A percentile compares a stretch with the other conserved stretches of the same genome.
Conservation (phyloP, 2,113 vertebrate genomes). For the Charadrius vociferus region DNA sequence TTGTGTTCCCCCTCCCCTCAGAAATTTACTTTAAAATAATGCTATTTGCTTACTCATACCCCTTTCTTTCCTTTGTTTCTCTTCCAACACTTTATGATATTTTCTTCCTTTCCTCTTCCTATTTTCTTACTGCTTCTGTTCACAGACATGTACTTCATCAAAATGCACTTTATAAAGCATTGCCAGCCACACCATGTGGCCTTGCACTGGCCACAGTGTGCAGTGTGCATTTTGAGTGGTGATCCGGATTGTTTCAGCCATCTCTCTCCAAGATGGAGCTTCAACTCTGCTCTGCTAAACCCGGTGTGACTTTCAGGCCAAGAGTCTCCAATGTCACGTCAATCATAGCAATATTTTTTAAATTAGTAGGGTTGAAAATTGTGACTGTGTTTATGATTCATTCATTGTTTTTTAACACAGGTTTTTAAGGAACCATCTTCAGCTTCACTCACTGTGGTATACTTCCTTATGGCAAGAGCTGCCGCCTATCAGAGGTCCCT, state of each 20-base stretch:
- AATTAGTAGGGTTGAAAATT: background rate
- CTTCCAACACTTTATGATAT: background rate
- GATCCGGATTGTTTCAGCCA: background rate
- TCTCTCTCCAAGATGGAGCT: background rate
- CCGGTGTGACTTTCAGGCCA: background rate
- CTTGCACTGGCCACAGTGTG: background rate
- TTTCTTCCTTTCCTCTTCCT: background rate
- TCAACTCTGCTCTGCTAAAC: background rate
- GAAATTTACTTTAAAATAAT: background rate
- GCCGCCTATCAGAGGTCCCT: background rate
- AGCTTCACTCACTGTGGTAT: background rate
- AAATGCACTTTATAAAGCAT: background rate
- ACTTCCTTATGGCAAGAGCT: background rate
- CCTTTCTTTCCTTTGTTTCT: background rate
- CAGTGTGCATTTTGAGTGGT: background rate
- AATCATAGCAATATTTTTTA: background rate
- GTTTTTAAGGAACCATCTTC: background rate
- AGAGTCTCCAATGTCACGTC: background rate
- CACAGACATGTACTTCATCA: background rate
- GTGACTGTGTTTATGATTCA: background rate
- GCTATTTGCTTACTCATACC: accelerated
- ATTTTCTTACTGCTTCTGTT: background rate
- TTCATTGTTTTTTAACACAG: background rate
- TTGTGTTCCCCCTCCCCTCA: too few species aligned
- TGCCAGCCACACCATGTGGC: background rate